Evolutionary conservation across 2,113 vertebrate genomes (phyloP).

Genomic region (Peromyscus maniculatus): DNA sequence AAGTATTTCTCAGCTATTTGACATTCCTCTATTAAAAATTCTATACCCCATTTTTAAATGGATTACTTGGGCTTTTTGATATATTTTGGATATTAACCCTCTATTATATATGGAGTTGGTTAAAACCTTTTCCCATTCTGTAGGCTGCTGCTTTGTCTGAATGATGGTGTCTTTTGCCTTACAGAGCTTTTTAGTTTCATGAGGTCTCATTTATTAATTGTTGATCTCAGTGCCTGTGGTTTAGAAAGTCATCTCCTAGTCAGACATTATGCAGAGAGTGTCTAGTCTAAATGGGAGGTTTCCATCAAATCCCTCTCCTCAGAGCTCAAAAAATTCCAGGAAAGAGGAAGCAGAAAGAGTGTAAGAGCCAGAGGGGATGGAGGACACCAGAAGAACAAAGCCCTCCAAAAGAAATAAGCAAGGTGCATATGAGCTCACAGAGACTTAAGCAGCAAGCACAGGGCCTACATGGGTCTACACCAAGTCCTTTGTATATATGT

Average conservation of each 20-base stretch:
- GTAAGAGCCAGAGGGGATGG: background rate
- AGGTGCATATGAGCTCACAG: background rate
- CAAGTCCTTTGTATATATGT: background rate
- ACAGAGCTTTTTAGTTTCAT: too few species aligned
- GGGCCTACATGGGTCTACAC: background rate
- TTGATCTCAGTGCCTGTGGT: background rate
- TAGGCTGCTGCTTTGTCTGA: too few species aligned
- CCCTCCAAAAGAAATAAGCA: background rate
- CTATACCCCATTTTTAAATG: too few species aligned
- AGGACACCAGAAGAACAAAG: background rate
- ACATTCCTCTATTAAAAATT: too few species aligned
- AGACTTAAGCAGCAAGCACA: background rate
- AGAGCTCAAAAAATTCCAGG: background rate
- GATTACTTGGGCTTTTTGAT: too few species aligned
- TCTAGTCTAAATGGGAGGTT: background rate
- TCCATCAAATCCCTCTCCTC: background rate
- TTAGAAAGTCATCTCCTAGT: background rate
- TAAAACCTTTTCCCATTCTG: too few species aligned
- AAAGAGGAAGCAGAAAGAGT: background rate
- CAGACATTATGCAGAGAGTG: background rate
- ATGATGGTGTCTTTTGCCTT: too few species aligned
- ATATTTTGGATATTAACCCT: too few species aligned
- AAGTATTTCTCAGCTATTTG: too few species aligned
- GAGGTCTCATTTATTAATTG: too few species aligned
- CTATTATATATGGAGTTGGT: too few species aligned